Percentiles rank a stretch among this genome's conserved stretches.
Evolutionary conservation across 1,140 invertebrate genomes (phyloP).

Genomic region (Caerostris darwini): DNA sequence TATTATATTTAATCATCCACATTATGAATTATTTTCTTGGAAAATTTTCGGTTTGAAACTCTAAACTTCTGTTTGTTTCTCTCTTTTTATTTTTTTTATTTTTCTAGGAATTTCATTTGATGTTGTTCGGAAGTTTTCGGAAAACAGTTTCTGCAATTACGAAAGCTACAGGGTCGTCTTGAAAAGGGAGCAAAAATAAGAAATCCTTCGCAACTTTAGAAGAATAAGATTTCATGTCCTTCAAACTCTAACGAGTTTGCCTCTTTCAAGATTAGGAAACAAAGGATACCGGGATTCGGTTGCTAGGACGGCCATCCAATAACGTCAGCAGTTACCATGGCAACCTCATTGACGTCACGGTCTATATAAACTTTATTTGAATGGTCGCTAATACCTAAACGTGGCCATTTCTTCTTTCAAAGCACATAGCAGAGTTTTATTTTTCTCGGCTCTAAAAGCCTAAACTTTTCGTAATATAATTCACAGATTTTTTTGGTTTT

Average conservation of each 20-base stretch:
- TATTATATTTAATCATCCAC: too few relatives aligned
- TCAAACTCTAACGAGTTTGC: constrained; percentile 54
- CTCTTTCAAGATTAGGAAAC: constrained; percentile 51
- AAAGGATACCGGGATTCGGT: constrained; percentile 42
- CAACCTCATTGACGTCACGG: constrained; percentile 51
- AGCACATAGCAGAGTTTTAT: background rate
- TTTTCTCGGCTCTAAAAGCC: background rate
- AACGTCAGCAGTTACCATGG: constrained; percentile 47
- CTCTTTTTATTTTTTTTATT: too few relatives aligned
- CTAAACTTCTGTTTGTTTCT: too few relatives aligned
- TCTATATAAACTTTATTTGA: constrained; percentile 68
- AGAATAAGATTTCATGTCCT: constrained; percentile 21
- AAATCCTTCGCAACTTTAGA: background rate
- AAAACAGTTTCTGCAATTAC: too few relatives aligned
- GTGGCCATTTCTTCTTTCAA: background rate
- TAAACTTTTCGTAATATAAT: background rate
- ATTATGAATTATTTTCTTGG: too few relatives aligned
- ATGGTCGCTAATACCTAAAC: constrained; percentile 52
- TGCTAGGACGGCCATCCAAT: constrained; percentile 51
- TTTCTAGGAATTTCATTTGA: too few relatives aligned
- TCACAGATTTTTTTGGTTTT: background rate
- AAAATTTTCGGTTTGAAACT: too few relatives aligned
- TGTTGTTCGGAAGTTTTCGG: too few relatives aligned
- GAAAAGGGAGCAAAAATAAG: background rate
- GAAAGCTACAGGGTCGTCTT: too few relatives aligned